Evolutionary conservation across 2,797 vertebrate genomes (phyloP).

Genomic region (Xenops minutus): DNA sequence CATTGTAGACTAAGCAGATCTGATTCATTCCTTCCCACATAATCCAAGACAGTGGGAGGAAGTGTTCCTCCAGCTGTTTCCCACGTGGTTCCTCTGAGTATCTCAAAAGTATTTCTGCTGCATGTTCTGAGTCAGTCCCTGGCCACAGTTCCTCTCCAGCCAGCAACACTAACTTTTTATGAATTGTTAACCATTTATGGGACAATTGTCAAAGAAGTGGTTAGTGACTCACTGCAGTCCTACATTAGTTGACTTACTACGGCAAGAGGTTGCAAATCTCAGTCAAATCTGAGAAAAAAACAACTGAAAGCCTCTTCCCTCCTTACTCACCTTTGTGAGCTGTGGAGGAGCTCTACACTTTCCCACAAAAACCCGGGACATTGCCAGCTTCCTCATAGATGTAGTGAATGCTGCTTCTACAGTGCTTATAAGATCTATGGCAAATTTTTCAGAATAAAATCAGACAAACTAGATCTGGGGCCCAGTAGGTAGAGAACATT

Average conservation of each 20-base stretch:
- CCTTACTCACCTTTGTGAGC: not conserved
- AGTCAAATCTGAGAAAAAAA: not conserved
- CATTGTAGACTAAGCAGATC: not conserved
- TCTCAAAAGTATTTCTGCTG: not conserved
- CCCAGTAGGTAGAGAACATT: not conserved
- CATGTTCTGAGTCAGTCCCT: not conserved
- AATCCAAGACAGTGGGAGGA: not conserved
- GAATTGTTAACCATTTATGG: conserved; percentile 21
- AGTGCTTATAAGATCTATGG: not conserved
- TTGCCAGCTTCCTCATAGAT: not conserved
- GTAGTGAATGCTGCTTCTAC: not conserved
- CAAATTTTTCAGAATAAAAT: not conserved
- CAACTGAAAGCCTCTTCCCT: not conserved
- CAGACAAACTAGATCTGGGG: not conserved
- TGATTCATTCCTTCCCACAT: not conserved
- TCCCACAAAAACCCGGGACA: not conserved
- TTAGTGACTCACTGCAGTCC: not conserved
- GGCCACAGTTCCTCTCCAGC: not conserved
- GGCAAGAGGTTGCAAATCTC: not conserved
- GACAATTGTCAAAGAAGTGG: not conserved
- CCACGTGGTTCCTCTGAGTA: not conserved
- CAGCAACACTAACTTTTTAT: not conserved
- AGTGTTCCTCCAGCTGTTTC: not conserved
- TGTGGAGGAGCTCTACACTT: not conserved
- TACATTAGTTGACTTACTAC: not conserved